Conservation (phyloP, 2,113 vertebrate species). For the Dunckerocampus dactyliophorus region DNA sequence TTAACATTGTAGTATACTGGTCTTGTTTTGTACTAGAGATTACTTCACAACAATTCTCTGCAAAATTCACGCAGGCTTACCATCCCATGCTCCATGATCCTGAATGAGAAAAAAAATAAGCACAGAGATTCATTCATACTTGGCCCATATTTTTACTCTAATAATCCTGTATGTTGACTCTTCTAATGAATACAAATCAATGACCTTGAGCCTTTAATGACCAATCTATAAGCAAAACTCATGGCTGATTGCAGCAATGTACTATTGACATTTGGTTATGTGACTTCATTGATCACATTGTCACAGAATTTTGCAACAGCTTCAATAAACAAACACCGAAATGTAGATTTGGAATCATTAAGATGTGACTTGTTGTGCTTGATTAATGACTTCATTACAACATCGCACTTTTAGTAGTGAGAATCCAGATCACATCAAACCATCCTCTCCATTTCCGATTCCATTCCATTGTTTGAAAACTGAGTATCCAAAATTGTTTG, state of each 20-base stretch:
- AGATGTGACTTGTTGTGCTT: conserved; percentile 26
- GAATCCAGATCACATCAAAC: conserved; percentile 8
- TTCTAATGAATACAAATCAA: conserved; percentile 46
- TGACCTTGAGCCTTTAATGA: conserved; percentile 54
- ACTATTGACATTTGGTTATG: conserved; percentile 46
- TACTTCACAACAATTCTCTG: not conserved
- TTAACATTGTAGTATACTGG: too few species aligned
- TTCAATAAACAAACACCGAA: conserved; percentile 38
- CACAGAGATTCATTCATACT: not conserved
- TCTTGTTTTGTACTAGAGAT: too few species aligned
- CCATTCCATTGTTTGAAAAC: conserved; percentile 16
- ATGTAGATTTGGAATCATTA: conserved; percentile 16
- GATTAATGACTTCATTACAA: conserved; percentile 38
- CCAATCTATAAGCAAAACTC: conserved; percentile 49
- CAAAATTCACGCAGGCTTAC: not conserved
- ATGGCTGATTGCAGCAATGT: conserved; percentile 35
- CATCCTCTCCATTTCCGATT: conserved; percentile 5
- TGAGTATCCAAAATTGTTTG: not conserved
- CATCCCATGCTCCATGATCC: not conserved
- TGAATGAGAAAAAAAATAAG: not conserved
- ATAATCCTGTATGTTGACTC: conserved; percentile 8
- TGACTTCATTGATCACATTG: conserved; percentile 44
- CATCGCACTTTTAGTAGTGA: conserved; percentile 11
- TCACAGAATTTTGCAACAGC: conserved; percentile 26
- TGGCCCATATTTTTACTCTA: not conserved